These are phyloP conservation scores for Monomorium pharaonis DNA, from an alignment of 1,140 invertebrate species.

Conservation along the genomic window DNA sequence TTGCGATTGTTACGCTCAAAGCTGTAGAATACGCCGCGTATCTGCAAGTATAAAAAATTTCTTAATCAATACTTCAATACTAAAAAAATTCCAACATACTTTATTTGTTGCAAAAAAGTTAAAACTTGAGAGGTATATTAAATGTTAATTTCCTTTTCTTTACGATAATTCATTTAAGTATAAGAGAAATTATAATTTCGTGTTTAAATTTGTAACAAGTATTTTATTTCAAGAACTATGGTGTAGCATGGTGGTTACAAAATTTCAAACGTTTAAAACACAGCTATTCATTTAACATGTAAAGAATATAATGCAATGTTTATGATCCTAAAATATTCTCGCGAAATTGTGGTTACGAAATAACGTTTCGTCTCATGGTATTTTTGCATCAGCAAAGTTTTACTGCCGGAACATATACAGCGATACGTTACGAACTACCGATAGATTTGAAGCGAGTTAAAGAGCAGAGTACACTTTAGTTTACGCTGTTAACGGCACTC, in stretches of 20 bases:
- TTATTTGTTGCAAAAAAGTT: not conserved
- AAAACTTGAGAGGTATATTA: not conserved
- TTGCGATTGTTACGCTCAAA: slow-evolving; percentile 94
- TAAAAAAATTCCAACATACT: not conserved
- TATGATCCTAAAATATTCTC: not conserved
- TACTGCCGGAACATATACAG: not conserved
- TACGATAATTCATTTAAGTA: not conserved
- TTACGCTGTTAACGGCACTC: slow-evolving; percentile 16
- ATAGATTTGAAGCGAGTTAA: slow-evolving; percentile 21
- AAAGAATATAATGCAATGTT: not conserved
- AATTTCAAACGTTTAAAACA: not conserved
- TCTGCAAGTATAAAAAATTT: slow-evolving; percentile 61
- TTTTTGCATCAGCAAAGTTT: not conserved
- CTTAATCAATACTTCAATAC: not conserved
- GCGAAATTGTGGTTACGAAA: not conserved
- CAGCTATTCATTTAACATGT: not conserved
- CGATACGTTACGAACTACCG: not conserved
- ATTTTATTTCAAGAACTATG: not conserved
- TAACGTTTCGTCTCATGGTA: not conserved
- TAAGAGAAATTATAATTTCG: not conserved
- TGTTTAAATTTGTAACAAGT: not conserved
- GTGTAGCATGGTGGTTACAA: not conserved
- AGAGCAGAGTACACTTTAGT: not conserved
- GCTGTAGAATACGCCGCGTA: slow-evolving; percentile 93
- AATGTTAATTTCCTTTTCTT: not conserved